Conservation (phyloP, 2,797 vertebrate species). For the Cuculus canorus region DNA sequence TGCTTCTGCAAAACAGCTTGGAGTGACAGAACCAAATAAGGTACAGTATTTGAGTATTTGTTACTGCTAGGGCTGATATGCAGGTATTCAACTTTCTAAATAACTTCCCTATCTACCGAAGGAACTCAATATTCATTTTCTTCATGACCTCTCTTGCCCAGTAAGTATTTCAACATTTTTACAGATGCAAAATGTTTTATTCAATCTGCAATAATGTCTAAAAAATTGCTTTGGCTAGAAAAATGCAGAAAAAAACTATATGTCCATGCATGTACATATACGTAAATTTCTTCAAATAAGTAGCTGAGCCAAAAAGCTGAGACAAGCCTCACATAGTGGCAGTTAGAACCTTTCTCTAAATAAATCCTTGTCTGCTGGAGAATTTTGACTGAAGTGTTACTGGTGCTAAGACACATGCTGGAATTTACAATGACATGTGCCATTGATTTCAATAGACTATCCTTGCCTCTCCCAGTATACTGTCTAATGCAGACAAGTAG, state of each 20-base stretch:
- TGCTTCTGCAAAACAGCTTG: background rate
- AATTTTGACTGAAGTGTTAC: background rate
- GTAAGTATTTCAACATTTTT: background rate
- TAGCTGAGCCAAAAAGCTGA: background rate
- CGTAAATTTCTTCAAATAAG: background rate
- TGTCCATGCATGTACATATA: background rate
- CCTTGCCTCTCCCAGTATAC: background rate
- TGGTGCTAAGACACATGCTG: background rate
- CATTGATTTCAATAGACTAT: background rate
- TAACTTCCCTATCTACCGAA: background rate
- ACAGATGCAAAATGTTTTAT: background rate
- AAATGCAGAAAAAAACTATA: background rate
- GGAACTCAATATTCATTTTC: background rate
- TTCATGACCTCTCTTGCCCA: background rate
- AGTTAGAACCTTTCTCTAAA: background rate
- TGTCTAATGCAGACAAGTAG: background rate
- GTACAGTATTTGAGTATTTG: fast-evolving
- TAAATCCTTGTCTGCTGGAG: background rate
- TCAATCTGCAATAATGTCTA: background rate
- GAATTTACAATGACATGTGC: background rate
- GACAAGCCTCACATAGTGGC: background rate
- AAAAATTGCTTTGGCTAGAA: background rate
- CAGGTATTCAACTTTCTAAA: background rate
- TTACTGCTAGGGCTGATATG: background rate
- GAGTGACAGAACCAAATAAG: background rate